phyloP scores from a whole-genome alignment of 2,797 vertebrate genomes.

The Lerista edwardsae region DNA sequence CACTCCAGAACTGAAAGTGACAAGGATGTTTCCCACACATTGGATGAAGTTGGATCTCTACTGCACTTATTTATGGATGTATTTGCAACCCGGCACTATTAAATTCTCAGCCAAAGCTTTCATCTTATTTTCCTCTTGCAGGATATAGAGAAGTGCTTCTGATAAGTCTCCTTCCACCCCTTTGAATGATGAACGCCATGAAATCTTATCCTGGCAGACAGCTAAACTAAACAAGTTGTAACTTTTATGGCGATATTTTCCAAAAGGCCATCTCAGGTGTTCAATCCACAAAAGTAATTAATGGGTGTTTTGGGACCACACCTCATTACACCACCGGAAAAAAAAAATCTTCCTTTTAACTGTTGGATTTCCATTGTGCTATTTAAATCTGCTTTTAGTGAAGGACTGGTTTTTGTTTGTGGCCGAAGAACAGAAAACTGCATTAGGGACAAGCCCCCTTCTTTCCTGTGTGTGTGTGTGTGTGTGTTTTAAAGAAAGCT shows the following conservation, averaged over 20 bases:
- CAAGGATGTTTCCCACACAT: background rate
- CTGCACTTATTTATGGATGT: background rate
- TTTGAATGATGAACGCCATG: background rate
- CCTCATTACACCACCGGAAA: background rate
- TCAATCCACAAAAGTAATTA: background rate
- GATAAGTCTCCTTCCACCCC: background rate
- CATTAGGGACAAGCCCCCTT: constrained; percentile 1
- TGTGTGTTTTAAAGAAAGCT: constrained; percentile 1
- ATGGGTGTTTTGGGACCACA: background rate
- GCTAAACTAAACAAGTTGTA: background rate
- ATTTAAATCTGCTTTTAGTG: constrained; percentile 14
- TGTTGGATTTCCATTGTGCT: constrained; percentile 39
- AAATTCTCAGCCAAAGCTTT: background rate
- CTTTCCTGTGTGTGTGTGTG: background rate
- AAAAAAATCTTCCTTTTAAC: constrained; percentile 11
- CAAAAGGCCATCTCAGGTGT: background rate
- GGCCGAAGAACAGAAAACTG: background rate
- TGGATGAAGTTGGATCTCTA: background rate
- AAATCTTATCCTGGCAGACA: background rate
- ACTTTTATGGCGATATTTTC: constrained; percentile 17
- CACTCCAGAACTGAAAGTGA: background rate
- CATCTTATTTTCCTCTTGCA: background rate
- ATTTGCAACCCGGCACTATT: background rate
- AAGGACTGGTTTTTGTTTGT: background rate
- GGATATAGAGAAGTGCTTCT: background rate